Evolutionary conservation across 1,140 invertebrate genomes (phyloP), one percentile per base, ranked within the genome.

Genomic region (Bombus waltoni): DNA sequence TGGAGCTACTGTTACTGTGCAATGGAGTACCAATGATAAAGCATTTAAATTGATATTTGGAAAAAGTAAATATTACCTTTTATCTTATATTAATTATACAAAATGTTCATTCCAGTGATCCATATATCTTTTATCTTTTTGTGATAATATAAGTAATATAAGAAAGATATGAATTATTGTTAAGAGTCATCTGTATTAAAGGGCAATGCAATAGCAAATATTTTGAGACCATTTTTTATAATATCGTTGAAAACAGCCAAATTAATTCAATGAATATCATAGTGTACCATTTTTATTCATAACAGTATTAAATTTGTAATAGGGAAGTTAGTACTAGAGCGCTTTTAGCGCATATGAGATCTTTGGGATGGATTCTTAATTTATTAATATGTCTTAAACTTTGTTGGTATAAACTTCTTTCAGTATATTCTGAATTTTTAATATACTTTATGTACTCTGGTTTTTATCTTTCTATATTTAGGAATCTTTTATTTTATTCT

Each of bases 1-100:
- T 92, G 96, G 96, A 81, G 97, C 97, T 8, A 97, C 96, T 82
- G 97, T 97, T 25, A 97, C 96, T 11, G 96, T 98, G 42, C 96
- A 96, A 74, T 99, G 98, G 97, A 97, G 96, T 87, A 95, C 96
- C 32, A 95, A 95, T 65, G 96, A 97, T 9, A 97, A 97, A 90
- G 96, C 96, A 38, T 98, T 98, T 92, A 96, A 96, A 83, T 92
- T 98, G 35, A 94, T 96, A 10, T 97, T 98, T 93, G 97, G 97
- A 86, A 95, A 94, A 94, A 95, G 90, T 92, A 93, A 85, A 86
- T 92, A 70, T 83, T 70, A 42, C 13, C 18, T 62, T 53, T 44
- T 32, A 71, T 35, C 40, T 62, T 47, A 32, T 13, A 53, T 13
- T 8, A 15, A 44, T 74, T 73, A 47, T 13, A 47, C 11, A 42